phyloP scores from a whole-genome alignment of 1,140 invertebrate species.

The Calliopsis andreniformis region DNA sequence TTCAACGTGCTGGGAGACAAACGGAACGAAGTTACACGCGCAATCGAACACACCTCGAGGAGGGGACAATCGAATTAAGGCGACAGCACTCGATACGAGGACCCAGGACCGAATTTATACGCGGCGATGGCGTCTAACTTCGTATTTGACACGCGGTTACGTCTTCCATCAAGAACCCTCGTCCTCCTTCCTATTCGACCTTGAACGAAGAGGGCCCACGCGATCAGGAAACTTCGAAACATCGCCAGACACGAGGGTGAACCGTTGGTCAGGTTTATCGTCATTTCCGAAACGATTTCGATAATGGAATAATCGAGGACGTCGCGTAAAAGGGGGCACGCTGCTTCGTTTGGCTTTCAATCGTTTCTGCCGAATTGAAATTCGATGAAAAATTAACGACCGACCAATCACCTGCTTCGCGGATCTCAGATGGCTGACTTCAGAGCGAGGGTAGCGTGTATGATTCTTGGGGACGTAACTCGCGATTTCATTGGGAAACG shows the following conservation, averaged over 20 bases:
- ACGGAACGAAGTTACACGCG: conserved; percentile 23
- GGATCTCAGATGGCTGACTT: not conserved
- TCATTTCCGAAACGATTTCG: conserved; percentile 79
- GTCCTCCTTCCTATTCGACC: not conserved
- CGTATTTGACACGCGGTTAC: conserved; percentile 16
- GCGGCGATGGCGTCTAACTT: conserved; percentile 24
- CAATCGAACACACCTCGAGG: conserved; percentile 30
- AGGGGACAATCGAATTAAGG: conserved; percentile 45
- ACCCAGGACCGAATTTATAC: conserved; percentile 19
- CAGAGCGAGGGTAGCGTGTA: conserved; percentile 8
- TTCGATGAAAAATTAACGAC: conserved; percentile 77
- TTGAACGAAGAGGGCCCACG: conserved; percentile 5
- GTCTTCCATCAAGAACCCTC: not conserved
- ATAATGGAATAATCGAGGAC: conserved; percentile 79
- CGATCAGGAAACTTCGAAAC: conserved; percentile 73
- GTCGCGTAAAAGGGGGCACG: conserved; percentile 60
- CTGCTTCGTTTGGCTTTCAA: conserved; percentile 37
- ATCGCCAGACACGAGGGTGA: conserved; percentile 63
- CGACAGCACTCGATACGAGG: not conserved
- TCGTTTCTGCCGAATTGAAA: conserved; percentile 73
- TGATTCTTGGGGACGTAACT: conserved; percentile 31
- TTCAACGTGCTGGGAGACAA: conserved; percentile 8
- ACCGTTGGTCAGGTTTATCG: conserved; percentile 70
- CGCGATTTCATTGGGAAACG: conserved; percentile 67
- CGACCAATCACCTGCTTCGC: conserved; percentile 19